Base-by-base conservation (phyloP, 2,797 vertebrate species). In the Sebastes flavidus region DNA sequence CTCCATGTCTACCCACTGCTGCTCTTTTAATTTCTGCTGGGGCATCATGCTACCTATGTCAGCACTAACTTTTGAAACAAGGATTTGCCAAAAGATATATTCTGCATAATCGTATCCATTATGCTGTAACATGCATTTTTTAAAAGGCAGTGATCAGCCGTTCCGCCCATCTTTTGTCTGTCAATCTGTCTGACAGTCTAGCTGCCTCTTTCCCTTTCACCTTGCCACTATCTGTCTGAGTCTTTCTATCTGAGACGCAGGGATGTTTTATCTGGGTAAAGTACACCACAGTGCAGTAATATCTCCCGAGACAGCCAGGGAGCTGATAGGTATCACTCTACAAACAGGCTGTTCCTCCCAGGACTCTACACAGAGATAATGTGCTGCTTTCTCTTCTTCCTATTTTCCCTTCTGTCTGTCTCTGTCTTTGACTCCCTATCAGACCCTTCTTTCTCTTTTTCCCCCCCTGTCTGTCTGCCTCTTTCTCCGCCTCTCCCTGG, bases 251-350 rank as follows among this genome's bases (percentile, higher is more conserved):
- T 75, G 85, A 85, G 74, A 88, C 78, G 58, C 72, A 56, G 84
- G 87, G 81, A 90, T 88, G 86, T 88, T 93, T 94, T 92, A 94
- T 95, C 92, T 85, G 68, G 42, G 81, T 92, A 91, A 94, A 92
- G 90, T 93, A 93, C 88, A 94, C 91, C 92, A 87, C 86, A 84
- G 90, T 84, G 89, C 90, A 87, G 88, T 91, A 90, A 91, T 90
- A 94, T 92, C 91, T 92, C 92, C 90, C n/a, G 91, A 92, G 92
- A 94, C 90, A 88, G 90, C 80, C 77, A 82, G 81, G 75, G 85
- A 92, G 89, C 93, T 91, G 94, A 95, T 95, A 89, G 91, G 84
- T 93, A 95, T 95, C 94, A 92, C 91, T 93, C 91, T 91, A 90
- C 92, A 94, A 94, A 94, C 92, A 94, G 86, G 65, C 88, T 90